Evolutionary conservation across 2,888 invertebrate species (phyloP), one percentile per base, ranked within the genome.

Genomic region (Elysia crispata): DNA sequence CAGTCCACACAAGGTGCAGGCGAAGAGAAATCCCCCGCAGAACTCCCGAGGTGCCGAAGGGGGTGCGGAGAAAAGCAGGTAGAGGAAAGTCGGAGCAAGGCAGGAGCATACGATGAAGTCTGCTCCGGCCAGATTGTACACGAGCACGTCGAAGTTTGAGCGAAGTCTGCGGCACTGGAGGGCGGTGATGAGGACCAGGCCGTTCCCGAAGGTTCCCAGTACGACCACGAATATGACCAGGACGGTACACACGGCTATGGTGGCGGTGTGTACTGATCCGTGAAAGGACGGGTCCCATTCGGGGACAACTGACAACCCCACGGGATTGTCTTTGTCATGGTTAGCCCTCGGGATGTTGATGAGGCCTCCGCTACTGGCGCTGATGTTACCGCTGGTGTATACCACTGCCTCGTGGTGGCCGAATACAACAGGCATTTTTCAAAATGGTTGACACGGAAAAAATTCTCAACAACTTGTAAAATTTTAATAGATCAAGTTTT

Each of bases 211-310:
- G 41, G 87, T 86, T 15, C 89, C 89, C 67, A 89, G 81, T 30
- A 88, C 77, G 30, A 89, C 80, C 20, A 88, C 88, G 74, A 89
- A 88, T 0, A 87, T 85, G n/a, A 86, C 86, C 25, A 89, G 83
- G 25, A 88, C 88, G 3, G 87, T 89, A 78, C 88, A 88, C 31
- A 89, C 89, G 0, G 87, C 87, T n/a, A 88, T 78, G 0, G 89
- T 88, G 25, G 89, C 89, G 23, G 87, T 87, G 80, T 89, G 89
- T 8, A 88, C 88, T 20, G 86, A 85, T 8, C 86, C 87, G 33
- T 84, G 81, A 49, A 85, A 85, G 20, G 82, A 81, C 13, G 81
- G 78, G 23, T 81, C 82, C 82, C 76, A 79, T 8, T 76, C 76
- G 6, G 60, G 79, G 1, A 41, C 41, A 41, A 41, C 41, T 3